These are phyloP conservation scores for Dinocampus coccinellae DNA, from an alignment of 2,888 invertebrate genomes.

Conservation along the genomic window DNA sequence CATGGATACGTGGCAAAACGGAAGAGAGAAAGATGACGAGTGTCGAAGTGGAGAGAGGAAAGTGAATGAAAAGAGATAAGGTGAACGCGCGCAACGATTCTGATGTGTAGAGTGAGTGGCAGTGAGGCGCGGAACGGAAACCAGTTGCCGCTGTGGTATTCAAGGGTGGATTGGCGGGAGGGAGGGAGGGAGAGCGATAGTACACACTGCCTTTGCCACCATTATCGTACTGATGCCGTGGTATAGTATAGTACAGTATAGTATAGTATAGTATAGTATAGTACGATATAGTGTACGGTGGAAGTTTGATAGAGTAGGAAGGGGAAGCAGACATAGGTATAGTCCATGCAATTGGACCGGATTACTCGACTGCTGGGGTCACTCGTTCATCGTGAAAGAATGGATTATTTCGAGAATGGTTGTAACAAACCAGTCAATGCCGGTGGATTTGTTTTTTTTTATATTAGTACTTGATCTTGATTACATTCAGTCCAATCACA, in stretches of 20 bases:
- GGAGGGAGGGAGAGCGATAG: not conserved
- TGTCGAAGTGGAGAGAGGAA: not conserved
- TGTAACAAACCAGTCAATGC: too few relatives aligned
- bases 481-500: too few relatives aligned
- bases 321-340: not conserved
- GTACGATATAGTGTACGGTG: not conserved
- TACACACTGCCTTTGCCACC: not conserved
- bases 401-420: too few relatives aligned
- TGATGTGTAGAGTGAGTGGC: not conserved
- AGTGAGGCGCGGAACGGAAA: not conserved
- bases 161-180: too few relatives aligned
- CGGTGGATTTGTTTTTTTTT: too few relatives aligned
- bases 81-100: not conserved
- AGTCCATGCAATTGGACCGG: too few relatives aligned
- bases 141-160: not conserved
- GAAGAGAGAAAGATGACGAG: constrained; percentile 52
- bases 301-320: not conserved
- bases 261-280: not conserved
- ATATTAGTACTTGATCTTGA: too few relatives aligned
- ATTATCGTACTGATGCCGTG: not conserved
- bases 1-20: constrained; percentile 63
- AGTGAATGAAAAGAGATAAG: constrained; percentile 30
- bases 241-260: not conserved
- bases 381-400: too few relatives aligned
- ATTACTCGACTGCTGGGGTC: too few relatives aligned